Evolutionary conservation across 2,113 vertebrate species (phyloP).

Genomic region (Melanotaenia duboulayi): DNA sequence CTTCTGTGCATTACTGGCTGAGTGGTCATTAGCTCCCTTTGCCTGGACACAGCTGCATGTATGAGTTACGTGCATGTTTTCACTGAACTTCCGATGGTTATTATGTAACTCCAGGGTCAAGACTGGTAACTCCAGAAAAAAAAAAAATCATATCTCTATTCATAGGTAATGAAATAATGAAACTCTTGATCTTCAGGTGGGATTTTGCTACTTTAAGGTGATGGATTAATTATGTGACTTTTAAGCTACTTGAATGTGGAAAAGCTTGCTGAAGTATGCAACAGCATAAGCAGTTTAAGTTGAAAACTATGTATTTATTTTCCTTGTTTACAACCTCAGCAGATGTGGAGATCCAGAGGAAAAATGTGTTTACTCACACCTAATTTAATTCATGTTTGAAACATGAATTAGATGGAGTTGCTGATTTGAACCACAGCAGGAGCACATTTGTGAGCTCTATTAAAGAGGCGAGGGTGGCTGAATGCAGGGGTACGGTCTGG

Average conservation of each 20-base stretch:
- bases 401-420: slow-evolving; percentile 20
- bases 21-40: slow-evolving; percentile 36
- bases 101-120: slow-evolving; percentile 11
- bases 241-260: slow-evolving; percentile 5
- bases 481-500: background rate
- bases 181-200: background rate
- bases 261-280: background rate
- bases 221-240: slow-evolving; percentile 15
- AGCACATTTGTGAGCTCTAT: slow-evolving; percentile 12
- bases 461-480: background rate
- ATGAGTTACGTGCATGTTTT: slow-evolving; percentile 19
- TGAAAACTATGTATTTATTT: slow-evolving; percentile 13
- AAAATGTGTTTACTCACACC: slow-evolving; percentile 19
- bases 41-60: slow-evolving; percentile 35
- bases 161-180: background rate
- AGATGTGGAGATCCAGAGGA: background rate
- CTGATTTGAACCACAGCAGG: slow-evolving; percentile 31
- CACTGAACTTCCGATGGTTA: slow-evolving; percentile 22
- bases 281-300: slow-evolving; percentile 9
- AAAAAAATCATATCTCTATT: background rate
- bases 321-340: slow-evolving; percentile 17
- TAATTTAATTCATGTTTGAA: slow-evolving; percentile 31
- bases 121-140: too few relatives aligned
- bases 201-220: slow-evolving; percentile 14
- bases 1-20: slow-evolving; percentile 18